Base-by-base conservation (phyloP, 2,113 vertebrate species). In the Solenodon paradoxus region DNA sequence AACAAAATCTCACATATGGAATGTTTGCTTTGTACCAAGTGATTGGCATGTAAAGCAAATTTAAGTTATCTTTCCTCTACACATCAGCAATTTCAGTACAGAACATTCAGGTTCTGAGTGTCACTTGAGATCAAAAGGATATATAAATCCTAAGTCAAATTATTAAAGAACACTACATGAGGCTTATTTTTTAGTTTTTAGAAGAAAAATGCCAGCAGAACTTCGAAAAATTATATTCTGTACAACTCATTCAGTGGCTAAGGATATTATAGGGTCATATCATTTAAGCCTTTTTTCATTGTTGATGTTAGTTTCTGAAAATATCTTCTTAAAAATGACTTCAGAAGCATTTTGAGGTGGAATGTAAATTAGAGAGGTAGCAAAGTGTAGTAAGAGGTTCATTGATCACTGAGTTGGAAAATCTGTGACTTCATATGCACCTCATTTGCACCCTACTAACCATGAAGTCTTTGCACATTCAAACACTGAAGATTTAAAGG, bases 11-110 rank as follows among this genome's bases (percentile, higher is more conserved):
- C 81, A 95, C 24, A 90, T 2, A 22, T 24, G 68, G 38, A 94
- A 78, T 63, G 1, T 92, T 97, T 97, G 72, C 64, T 97, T 97
- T 97, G 45, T 91, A 96, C 75, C 57, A 78, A 85, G 71, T 95
- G 95, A 97, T 32, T 96, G 96, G 97, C 86, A 81, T 2, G 40
- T 89, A 92, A 97, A 98, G 80, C 66, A 98, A 98, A 96, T 94
- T 81, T 95, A 97, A 32, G 74, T 96, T 97, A 96, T 97, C 94
- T 95, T 98, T 97, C 49, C 81, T 98, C 71, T 90, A 92, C 64
- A 95, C 87, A 96, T 97, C 55, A 97, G 78, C 92, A 97, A 95
- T 97, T 97, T 97, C 96, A 98, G 88, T 85, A 94, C 95, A 92
- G 75, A 93, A 71, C 49, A 72, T 55, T 53, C 35, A 53, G 26